phyloP scores from a whole-genome alignment of 2,113 vertebrate genomes.

The Pantherophis guttatus region DNA sequence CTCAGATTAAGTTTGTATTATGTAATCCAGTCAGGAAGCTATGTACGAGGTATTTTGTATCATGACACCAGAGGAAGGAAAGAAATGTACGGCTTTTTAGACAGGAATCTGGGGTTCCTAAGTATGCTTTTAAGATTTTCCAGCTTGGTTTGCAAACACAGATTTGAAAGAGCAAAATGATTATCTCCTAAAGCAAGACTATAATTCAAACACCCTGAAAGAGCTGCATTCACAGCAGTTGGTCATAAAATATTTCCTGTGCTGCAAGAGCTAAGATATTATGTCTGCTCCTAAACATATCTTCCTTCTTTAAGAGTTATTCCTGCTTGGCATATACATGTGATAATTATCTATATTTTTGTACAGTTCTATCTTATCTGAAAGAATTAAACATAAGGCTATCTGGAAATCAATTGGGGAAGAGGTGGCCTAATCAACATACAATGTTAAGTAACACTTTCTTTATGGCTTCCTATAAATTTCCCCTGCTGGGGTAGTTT shows the following conservation, averaged over 20 bases:
- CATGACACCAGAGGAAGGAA: neutral
- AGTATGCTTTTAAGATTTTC: neutral
- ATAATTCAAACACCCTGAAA: neutral
- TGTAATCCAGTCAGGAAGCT: neutral
- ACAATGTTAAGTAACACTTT: slow-evolving; percentile 42
- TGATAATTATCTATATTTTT: neutral
- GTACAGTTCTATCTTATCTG: neutral
- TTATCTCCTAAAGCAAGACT: neutral
- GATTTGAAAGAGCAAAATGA: neutral
- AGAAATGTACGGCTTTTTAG: neutral
- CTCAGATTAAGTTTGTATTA: neutral
- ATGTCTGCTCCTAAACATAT: neutral
- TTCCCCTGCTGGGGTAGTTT: slow-evolving; percentile 43
- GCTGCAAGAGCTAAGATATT: neutral
- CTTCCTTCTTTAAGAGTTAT: too few relatives aligned
- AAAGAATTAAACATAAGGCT: neutral
- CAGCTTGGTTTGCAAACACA: neutral
- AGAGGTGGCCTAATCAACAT: neutral
- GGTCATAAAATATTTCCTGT: neutral
- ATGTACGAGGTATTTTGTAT: neutral
- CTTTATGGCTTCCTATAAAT: slow-evolving; percentile 34
- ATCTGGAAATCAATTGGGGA: neutral
- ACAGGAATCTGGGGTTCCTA: neutral
- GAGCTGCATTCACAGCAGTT: neutral
- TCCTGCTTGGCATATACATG: neutral